phyloP scores from a whole-genome alignment of 1,140 invertebrate species.

The Euglossa dilemma region DNA sequence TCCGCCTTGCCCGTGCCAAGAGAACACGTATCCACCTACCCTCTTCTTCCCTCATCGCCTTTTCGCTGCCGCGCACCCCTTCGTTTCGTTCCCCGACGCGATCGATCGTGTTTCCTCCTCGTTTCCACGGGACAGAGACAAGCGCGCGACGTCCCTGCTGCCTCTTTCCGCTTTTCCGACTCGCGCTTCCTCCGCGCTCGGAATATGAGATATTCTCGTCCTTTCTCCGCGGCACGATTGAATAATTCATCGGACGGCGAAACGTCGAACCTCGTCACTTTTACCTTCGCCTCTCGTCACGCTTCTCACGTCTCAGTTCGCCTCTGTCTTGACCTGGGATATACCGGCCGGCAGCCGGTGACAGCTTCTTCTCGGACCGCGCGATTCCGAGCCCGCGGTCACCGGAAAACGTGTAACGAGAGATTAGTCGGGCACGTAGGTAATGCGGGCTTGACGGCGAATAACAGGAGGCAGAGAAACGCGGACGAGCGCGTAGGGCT shows the following conservation, averaged over 20 bases:
- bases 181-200: too few relatives aligned
- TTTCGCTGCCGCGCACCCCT: neutral
- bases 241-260: slow-evolving; percentile 34
- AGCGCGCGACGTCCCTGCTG: neutral
- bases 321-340: slow-evolving; percentile 59
- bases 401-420: slow-evolving; percentile 63
- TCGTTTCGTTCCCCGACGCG: neutral
- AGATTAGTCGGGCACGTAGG: slow-evolving; percentile 66
- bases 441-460: slow-evolving; percentile 45
- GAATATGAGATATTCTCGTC: neutral
- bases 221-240: slow-evolving; percentile 2
- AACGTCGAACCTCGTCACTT: slow-evolving; percentile 36
- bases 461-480: slow-evolving; percentile 57
- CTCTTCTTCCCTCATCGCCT: neutral
- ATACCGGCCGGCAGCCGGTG: neutral
- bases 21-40: slow-evolving; percentile 32
- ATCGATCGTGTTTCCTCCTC: neutral
- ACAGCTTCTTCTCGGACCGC: slow-evolving; percentile 17
- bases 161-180: neutral
- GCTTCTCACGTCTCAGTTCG: slow-evolving; percentile 32
- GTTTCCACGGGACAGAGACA: neutral
- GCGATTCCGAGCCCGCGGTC: slow-evolving; percentile 1
- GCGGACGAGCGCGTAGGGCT: slow-evolving; percentile 37
- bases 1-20: slow-evolving; percentile 63
- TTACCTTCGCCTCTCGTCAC: slow-evolving; percentile 36